Conservation (phyloP, 1,140 invertebrate species). For the Hycleus cichorii region DNA sequence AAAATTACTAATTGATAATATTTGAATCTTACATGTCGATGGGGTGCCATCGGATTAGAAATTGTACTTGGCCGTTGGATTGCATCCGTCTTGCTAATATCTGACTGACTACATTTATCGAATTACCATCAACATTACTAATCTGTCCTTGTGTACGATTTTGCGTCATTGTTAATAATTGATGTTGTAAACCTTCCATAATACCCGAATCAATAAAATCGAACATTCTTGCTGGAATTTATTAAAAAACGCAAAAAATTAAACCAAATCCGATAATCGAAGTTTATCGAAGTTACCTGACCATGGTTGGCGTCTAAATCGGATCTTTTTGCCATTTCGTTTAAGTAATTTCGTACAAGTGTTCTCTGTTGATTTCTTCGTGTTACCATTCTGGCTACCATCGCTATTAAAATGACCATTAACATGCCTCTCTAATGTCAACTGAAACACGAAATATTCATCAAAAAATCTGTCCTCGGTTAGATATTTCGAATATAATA, state of each 20-base stretch:
- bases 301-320: conserved; percentile 75
- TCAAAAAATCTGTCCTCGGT: too few relatives aligned
- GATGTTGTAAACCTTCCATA: conserved; percentile 77
- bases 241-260: conserved; percentile 10
- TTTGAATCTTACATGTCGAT: conserved; percentile 52
- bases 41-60: conserved; percentile 62
- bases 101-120: conserved; percentile 58
- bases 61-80: conserved; percentile 50
- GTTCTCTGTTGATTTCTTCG: conserved; percentile 59
- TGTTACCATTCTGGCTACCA: conserved; percentile 50
- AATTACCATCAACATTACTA: conserved; percentile 42
- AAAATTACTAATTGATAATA: background rate
- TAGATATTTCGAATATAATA: too few relatives aligned
- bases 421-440: conserved; percentile 82
- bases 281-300: conserved; percentile 50
- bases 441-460: conserved; percentile 47
- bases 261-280: background rate
- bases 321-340: conserved; percentile 77
- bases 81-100: conserved; percentile 57
- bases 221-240: conserved; percentile 64
- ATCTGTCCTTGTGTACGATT: conserved; percentile 51
- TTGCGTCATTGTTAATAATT: conserved; percentile 53
- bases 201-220: conserved; percentile 83
- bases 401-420: conserved; percentile 81
- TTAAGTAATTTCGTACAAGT: conserved; percentile 66